Conservation (phyloP, 2,888 invertebrate species). For the Yponomeuta malinellus region DNA sequence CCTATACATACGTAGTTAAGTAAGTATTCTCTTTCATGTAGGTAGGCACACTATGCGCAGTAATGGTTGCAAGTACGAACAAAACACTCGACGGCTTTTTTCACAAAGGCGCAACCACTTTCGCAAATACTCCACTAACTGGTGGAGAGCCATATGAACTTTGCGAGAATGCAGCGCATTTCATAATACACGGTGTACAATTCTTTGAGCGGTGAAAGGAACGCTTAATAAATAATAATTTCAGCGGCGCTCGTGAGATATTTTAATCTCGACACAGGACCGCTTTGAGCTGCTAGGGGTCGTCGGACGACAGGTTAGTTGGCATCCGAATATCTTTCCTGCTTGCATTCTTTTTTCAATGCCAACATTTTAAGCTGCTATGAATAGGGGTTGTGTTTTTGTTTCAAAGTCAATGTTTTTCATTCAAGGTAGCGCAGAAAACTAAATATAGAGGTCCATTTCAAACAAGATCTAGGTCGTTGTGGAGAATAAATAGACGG, state of each 20-base stretch:
- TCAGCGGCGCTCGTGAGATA: constrained; percentile 55
- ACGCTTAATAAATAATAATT: constrained; percentile 58
- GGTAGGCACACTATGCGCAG: neutral
- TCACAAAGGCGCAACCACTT: neutral
- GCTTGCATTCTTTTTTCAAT: neutral
- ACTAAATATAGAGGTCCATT: too few relatives aligned
- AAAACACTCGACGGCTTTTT: neutral
- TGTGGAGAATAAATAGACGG: too few relatives aligned
- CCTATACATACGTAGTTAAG: neutral
- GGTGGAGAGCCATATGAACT: neutral
- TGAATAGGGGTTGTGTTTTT: too few relatives aligned
- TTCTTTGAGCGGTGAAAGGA: constrained; percentile 38
- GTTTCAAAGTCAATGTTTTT: too few relatives aligned
- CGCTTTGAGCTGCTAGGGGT: constrained; percentile 27
- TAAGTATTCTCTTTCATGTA: neutral
- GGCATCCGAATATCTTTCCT: neutral
- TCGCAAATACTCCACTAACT: neutral
- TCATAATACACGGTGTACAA: constrained; percentile 33
- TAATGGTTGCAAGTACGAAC: neutral
- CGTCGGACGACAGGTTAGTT: neutral
- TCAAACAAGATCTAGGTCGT: too few relatives aligned
- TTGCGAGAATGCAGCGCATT: constrained; percentile 27
- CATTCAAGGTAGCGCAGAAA: too few relatives aligned
- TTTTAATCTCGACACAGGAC: constrained; percentile 58
- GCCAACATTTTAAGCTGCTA: too few relatives aligned